These are phyloP conservation scores for Echeneis naucrates DNA, from an alignment of 2,797 vertebrate genomes.

Conservation along the genomic window DNA sequence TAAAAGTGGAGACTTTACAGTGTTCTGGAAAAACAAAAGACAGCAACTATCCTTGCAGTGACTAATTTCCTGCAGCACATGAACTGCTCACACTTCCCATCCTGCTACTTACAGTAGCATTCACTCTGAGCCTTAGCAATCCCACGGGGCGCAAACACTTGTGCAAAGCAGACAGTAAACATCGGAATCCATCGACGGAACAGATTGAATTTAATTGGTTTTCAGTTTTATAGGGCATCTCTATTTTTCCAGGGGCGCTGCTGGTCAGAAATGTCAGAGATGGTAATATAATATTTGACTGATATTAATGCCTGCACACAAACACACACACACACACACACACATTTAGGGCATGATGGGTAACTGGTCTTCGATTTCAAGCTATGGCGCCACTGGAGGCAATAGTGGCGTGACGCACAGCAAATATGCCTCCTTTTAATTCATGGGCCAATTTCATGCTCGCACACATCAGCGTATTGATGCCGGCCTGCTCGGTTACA, in stretches of 20 bases:
- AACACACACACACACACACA: slow-evolving; percentile 19
- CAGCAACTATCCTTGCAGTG: slow-evolving; percentile 6
- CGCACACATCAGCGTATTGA: slow-evolving; percentile 49
- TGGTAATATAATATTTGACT: slow-evolving; percentile 69
- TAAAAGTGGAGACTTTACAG: too few relatives aligned
- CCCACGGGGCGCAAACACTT: slow-evolving; percentile 52
- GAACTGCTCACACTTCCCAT: slow-evolving; percentile 7
- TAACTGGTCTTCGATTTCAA: slow-evolving; percentile 54
- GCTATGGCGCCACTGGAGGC: slow-evolving; percentile 62
- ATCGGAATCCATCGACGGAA: slow-evolving; percentile 63
- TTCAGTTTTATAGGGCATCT: slow-evolving; percentile 65
- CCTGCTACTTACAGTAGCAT: slow-evolving; percentile 47
- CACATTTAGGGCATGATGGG: slow-evolving; percentile 42
- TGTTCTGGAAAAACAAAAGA: background rate
- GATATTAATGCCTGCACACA: slow-evolving; percentile 53
- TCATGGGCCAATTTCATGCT: slow-evolving; percentile 72
- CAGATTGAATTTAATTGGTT: slow-evolving; percentile 72
- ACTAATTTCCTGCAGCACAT: background rate
- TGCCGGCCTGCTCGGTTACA: slow-evolving; percentile 33
- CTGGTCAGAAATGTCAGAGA: slow-evolving; percentile 60
- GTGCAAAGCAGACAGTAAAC: slow-evolving; percentile 59
- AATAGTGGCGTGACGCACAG: slow-evolving; percentile 19
- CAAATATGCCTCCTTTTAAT: slow-evolving; percentile 62
- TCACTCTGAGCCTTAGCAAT: slow-evolving; percentile 34
- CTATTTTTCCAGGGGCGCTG: slow-evolving; percentile 62